Conservation (phyloP, 2,113 vertebrate species). For the Geococcyx californianus region DNA sequence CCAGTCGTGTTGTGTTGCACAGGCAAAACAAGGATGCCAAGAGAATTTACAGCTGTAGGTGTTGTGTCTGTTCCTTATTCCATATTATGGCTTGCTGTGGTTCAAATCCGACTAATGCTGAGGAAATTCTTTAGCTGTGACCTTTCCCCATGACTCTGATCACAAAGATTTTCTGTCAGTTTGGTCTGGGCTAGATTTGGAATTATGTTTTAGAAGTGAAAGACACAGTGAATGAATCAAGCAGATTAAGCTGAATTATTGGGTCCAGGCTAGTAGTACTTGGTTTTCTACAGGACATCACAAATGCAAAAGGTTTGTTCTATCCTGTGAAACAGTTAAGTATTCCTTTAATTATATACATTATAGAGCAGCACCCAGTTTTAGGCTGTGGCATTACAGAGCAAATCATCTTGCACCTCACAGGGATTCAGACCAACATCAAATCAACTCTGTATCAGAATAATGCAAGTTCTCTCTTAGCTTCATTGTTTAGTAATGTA, state of each 20-base stretch:
- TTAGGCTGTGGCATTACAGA: background rate
- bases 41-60: background rate
- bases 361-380: background rate
- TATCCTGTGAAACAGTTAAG: background rate
- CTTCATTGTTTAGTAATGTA: background rate
- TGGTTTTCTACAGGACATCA: background rate
- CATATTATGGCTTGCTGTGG: background rate
- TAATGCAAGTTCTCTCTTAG: background rate
- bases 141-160: background rate
- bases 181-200: conserved; percentile 26
- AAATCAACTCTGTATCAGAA: background rate
- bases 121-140: background rate
- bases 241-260: background rate
- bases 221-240: conserved; percentile 4
- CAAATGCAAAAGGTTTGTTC: background rate
- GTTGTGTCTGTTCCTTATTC: background rate
- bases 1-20: fast-evolving
- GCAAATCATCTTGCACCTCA: background rate
- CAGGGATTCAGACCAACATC: background rate
- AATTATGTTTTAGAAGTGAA: conserved; percentile 18
- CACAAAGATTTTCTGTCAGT: conserved; percentile 49
- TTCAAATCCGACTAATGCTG: background rate
- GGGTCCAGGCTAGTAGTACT: background rate
- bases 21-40: background rate
- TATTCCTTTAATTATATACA: background rate